Evolutionary conservation across 92 coral and sea anemone species (phyloP), one percentile per base, ranked within the genome.

Genomic region (Epizoanthus fatuus): DNA sequence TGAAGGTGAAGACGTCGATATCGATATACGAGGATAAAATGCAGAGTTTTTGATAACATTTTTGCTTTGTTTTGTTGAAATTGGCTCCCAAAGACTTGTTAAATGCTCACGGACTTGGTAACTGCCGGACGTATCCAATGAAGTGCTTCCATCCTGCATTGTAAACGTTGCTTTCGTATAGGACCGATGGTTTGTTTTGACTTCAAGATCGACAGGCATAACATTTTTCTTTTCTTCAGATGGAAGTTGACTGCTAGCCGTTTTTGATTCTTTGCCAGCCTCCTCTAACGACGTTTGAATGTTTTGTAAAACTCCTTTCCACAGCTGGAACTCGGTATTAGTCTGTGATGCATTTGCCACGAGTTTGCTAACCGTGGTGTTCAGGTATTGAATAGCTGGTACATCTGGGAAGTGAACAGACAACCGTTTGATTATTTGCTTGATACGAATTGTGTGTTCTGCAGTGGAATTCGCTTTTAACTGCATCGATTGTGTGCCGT

Each of bases 341-440:
- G 87, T 90, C 75, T 81, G 79, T 64, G 96, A 77, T 7, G 80
- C 63, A 16, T 90, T 93, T 25, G 53, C 68, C 7, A 90, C 87
- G 5, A 90, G 87, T 17, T 45, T 77, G 3, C 65, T 75, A 14
- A 93, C 90, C 53, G 93, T 89, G 22, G 74, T 42, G 69, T 93
- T 93, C 6, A 93, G 81, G 0, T 62, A 62, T 40, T 44, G 80
- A 51, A 90, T 86, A n/a, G 78, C 89, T 4, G 93, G 90, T 8
- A 90, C 83, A 39, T 86, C 73, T 12, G 93, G 91, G 45, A 90
- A 86, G 45, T 78, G 83, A 22, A 37, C 71, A 4, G 89, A 69
- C 39, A 92, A 57, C 78, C 79, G 89, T 22, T 71, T 89, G n/a
- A 89, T 15, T 16, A 86, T 82, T 3, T 40, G 72, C 20, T 90